Base-by-base conservation (phyloP, 2,888 invertebrate species). In the Melanargia galathea region DNA sequence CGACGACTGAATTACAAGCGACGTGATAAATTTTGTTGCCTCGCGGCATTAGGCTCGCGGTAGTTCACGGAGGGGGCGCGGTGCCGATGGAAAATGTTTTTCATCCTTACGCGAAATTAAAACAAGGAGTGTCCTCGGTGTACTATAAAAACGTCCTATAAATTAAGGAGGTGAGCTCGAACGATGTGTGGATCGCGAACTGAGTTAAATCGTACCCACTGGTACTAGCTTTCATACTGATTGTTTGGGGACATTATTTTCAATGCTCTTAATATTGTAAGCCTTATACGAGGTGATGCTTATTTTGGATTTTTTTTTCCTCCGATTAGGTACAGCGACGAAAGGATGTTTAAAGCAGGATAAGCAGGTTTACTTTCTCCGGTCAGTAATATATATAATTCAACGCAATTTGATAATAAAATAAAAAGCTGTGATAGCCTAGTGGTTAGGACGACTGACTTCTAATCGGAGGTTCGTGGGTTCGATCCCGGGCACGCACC, bases 21-120 rank as follows among this genome's bases (percentile, higher is more conserved):
- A 74, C 79, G 84, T 86, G 88, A 88, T 91, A 92, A 92, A 92
- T 92, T 90, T 90, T 85, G 86, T 83, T 82, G 83, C 81, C 83
- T 82, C 81, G 80, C 81, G 81, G 85, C 86, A 84, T 86, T 85
- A 85, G 86, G 83, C 87, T 79, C 76, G 83, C 82, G 83, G 84
- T 83, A 71, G 78, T 79, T 80, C 80, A 82, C 80, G 82, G 82
- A 75, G 62, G 66, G 69, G 69, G 69, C 66, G 62, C 67, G 73
- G 75, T 73, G 73, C 68, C 77, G 72, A 75, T 70, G 70, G 77
- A 75, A 80, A 79, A 83, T 74, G 82, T 81, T 83, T 83, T 83
- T 85, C 30, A 87, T 89, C 83, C 83, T 82, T 78, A 79, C 74
- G 75, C 79, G 77, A 87, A 88, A 87, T 89, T 87, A 90, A 88